Evolutionary conservation across 1,140 invertebrate species (phyloP).

Genomic region (Acyrthosiphon pisum): DNA sequence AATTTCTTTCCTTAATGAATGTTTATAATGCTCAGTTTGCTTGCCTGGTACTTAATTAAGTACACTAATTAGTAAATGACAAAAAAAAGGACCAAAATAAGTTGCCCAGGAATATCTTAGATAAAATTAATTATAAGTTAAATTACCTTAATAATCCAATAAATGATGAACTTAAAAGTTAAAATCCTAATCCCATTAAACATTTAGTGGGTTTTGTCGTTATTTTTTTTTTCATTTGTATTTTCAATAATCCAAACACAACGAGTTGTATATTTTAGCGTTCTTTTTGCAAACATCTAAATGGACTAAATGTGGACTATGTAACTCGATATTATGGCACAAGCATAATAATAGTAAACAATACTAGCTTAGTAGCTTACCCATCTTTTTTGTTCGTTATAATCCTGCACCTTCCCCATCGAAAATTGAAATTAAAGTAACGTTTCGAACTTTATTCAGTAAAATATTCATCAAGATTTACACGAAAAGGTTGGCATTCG

Average conservation of each 20-base stretch:
- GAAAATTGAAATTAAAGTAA: not conserved
- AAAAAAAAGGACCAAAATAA: conserved; percentile 13
- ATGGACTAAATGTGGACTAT: not conserved
- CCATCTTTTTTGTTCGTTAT: not conserved
- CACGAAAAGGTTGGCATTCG: not conserved
- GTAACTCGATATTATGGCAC: not conserved
- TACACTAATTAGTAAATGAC: not conserved
- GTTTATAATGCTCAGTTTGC: not conserved
- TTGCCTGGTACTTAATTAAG: not conserved
- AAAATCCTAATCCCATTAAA: not conserved
- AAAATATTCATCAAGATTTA: not conserved
- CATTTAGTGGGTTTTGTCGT: not conserved
- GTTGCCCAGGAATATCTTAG: not conserved
- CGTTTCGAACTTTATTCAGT: not conserved
- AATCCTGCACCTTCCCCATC: too few species aligned
- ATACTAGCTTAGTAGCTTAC: not conserved
- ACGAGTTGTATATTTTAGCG: not conserved
- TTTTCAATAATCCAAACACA: not conserved
- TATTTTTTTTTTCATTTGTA: not conserved
- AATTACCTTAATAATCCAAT: not conserved
- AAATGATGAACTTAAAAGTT: not conserved
- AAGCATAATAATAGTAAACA: not conserved
- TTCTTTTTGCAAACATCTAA: not conserved
- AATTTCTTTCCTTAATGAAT: conserved; percentile 11
- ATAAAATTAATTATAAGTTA: not conserved